Conservation (phyloP, 1,140 invertebrate species). For the Popillia japonica region DNA sequence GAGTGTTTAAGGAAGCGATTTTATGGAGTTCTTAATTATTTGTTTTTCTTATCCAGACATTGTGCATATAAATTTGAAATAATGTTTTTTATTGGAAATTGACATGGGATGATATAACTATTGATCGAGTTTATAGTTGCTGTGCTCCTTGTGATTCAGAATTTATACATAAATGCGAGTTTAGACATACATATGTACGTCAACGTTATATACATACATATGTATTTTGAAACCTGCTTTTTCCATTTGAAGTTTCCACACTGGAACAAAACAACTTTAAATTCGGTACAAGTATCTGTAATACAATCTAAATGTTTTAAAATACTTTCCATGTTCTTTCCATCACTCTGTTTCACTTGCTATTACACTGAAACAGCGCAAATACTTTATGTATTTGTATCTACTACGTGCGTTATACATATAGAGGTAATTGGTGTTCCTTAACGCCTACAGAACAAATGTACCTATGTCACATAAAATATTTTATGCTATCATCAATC, state of each 20-base stretch:
- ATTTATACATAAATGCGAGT: not conserved
- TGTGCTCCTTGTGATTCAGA: not conserved
- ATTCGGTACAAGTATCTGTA: not conserved
- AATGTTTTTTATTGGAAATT: not conserved
- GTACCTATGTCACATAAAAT: too few species aligned
- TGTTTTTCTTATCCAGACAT: too few species aligned
- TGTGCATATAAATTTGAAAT: too few species aligned
- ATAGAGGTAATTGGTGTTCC: not conserved
- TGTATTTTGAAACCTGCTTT: not conserved
- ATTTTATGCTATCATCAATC: too few species aligned
- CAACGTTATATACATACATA: not conserved
- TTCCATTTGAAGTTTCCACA: not conserved
- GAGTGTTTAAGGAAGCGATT: too few species aligned
- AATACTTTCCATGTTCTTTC: not conserved
- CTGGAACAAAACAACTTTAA: not conserved
- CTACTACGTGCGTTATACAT: not conserved
- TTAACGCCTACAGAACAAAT: too few species aligned
- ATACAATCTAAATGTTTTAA: constrained; percentile 2
- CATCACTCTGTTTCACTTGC: not conserved
- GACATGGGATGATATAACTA: not conserved
- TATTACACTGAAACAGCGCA: not conserved
- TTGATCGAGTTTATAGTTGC: not conserved
- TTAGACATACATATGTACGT: not conserved
- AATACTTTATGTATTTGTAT: not conserved
- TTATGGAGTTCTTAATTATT: too few species aligned